These are phyloP conservation scores for Drosophila mojavensis DNA, from an alignment of 1,140 invertebrate genomes.

Conservation along the genomic window DNA sequence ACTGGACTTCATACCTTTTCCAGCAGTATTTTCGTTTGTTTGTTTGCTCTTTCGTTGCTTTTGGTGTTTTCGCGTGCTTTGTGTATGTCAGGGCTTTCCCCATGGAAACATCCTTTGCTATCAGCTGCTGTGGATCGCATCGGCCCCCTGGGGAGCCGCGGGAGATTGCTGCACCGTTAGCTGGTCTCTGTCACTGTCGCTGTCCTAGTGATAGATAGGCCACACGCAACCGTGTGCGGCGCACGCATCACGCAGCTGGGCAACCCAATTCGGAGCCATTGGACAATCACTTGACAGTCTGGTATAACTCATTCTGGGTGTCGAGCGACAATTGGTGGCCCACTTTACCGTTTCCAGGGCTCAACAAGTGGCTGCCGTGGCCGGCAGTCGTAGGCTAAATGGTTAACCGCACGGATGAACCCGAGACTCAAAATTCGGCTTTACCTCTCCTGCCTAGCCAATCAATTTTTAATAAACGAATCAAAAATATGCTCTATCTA, in stretches of 20 bases:
- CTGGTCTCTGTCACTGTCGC: no score
- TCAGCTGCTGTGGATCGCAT: slow-evolving; percentile 56
- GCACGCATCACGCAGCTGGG: slow-evolving; percentile 42
- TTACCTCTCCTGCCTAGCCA: slow-evolving; percentile 41
- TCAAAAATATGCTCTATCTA: slow-evolving; percentile 13
- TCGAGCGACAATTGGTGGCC: slow-evolving; percentile 16
- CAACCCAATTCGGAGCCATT: slow-evolving; percentile 21
- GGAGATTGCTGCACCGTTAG: slow-evolving; percentile 6
- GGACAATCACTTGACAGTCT: slow-evolving; percentile 14
- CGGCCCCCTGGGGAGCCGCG: not conserved
- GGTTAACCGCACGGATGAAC: slow-evolving; percentile 6
- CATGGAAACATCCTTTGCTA: slow-evolving; percentile 60
- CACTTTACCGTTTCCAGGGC: slow-evolving; percentile 15
- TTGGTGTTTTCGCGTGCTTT: not conserved
- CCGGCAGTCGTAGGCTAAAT: not conserved
- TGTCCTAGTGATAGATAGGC: not conserved
- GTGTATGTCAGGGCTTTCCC: not conserved
- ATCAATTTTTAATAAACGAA: slow-evolving; percentile 60
- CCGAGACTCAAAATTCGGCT: not conserved
- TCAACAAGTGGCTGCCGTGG: slow-evolving; percentile 29
- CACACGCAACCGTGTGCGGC: slow-evolving; percentile 26
- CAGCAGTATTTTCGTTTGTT: slow-evolving; percentile 44
- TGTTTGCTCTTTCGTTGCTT: slow-evolving; percentile 6
- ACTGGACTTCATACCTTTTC: slow-evolving; percentile 42
- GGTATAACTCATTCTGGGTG: not conserved